phyloP scores from a whole-genome alignment of 2,113 vertebrate species.

The Chaetops frenatus region DNA sequence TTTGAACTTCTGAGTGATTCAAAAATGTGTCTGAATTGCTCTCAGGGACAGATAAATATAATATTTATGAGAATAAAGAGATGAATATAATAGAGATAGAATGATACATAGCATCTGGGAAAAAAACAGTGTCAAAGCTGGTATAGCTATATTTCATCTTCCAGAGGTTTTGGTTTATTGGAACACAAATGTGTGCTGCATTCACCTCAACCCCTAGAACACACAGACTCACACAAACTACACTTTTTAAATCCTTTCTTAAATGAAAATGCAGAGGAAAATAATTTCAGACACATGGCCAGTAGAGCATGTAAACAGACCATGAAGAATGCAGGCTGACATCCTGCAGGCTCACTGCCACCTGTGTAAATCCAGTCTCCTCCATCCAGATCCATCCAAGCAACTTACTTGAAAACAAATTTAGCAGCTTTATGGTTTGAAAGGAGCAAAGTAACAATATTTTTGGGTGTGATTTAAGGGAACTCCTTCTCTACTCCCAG shows the following conservation, averaged over 20 bases:
- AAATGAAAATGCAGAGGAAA: neutral
- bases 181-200: neutral
- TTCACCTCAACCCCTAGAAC: neutral
- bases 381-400: neutral
- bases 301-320: neutral
- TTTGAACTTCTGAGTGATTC: slow-evolving; percentile 11
- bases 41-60: neutral
- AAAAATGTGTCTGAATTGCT: neutral
- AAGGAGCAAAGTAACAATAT: neutral
- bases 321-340: neutral
- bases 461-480: neutral
- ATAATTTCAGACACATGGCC: neutral
- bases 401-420: neutral
- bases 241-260: neutral
- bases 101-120: neutral
- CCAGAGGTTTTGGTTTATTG: neutral
- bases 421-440: neutral
- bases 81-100: neutral
- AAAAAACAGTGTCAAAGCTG: neutral
- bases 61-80: neutral
- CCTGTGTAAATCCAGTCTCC: neutral
- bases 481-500: neutral
- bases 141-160: neutral
- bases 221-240: neutral
- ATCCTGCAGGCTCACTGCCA: neutral